These are phyloP conservation scores for Osmoderma eremita DNA, from an alignment of 2,888 invertebrate genomes.

Conservation along the genomic window DNA sequence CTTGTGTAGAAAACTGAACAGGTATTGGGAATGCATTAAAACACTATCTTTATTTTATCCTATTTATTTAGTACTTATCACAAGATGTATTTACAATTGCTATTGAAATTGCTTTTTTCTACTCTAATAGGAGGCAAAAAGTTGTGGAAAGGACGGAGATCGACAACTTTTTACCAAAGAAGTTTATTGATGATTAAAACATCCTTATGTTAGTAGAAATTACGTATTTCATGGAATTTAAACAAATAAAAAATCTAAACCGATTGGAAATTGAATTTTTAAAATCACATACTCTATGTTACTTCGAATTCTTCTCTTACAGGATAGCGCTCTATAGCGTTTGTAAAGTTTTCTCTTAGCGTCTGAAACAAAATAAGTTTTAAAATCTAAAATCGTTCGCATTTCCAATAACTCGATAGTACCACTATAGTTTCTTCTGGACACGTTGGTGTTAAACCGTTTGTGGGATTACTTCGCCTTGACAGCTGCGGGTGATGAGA, in stretches of 20 bases:
- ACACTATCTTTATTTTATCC: constrained; percentile 13
- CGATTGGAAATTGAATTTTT: constrained; percentile 7
- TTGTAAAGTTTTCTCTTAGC: constrained; percentile 14
- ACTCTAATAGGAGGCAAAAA: constrained; percentile 44
- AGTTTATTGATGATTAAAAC: constrained; percentile 23
- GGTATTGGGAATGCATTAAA: too few relatives aligned
- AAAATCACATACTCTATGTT: constrained; percentile 10
- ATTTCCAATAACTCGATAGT: not conserved
- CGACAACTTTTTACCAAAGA: constrained; percentile 50
- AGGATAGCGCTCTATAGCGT: constrained; percentile 20
- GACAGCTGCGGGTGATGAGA: constrained; percentile 64
- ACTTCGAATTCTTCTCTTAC: constrained; percentile 46
- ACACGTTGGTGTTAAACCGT: constrained; percentile 50
- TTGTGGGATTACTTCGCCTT: constrained; percentile 55
- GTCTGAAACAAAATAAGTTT: constrained; percentile 31
- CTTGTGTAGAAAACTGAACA: too few relatives aligned
- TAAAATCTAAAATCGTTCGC: not conserved
- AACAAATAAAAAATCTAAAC: not conserved
- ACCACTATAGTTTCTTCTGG: constrained; percentile 45
- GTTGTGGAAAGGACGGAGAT: constrained; percentile 54
- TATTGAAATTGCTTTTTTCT: constrained; percentile 36
- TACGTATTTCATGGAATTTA: constrained; percentile 11
- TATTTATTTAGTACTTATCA: constrained; percentile 51
- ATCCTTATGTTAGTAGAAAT: constrained; percentile 1
- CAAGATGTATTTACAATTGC: constrained; percentile 47